Base-by-base conservation (phyloP, 1,140 invertebrate genomes). In the Yoshiicerus persimilis region DNA sequence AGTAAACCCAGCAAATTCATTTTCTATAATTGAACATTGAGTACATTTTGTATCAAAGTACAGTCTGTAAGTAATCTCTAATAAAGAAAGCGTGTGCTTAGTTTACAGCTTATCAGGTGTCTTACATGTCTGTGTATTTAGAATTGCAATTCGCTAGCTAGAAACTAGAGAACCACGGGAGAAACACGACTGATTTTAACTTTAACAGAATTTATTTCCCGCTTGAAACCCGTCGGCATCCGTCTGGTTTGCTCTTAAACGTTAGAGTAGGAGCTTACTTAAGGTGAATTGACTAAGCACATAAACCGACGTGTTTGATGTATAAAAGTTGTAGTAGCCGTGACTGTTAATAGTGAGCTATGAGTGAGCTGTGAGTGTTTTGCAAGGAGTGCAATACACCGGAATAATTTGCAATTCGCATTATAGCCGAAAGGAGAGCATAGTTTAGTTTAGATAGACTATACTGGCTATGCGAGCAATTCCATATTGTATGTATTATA, bases 341-440 rank as follows among this genome's bases (percentile, higher is more conserved):
- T 38, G 27, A 80, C 30, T 80, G 75, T 10, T 36, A n/a, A n/a
- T 66, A 23, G 25, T 23, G 25, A 80, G 30, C 11, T 32, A 5
- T 11, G 11, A 70, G 30, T 80, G 75, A 36, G 64, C n/a, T 36
- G 66, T 27, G 66, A 13, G 66, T 32, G 75, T 80, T 80, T n/a
- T n/a, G 75, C 34, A 80, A 36, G n/a, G 25, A 25, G 27, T 80
- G 34, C 75, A 80, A 38, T 32, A 38, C 75, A 80, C 75, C 75
- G 75, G 75, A 80, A 38, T 80, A 80, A 80, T 80, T 80, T 34
- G 34, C 75, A 80, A 80, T 80, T 80, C 75, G 75, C n/a, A 80
- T n/a, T 38, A 80, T 36, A 80, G 66, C 30, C 13, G 75, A 80
- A 80, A 80, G 75, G 30, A 80, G 16, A 36, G 30, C 16, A n/a